Evolutionary conservation across 2,888 invertebrate genomes (phyloP), one percentile per base, ranked within the genome.

Genomic region (Acronicta alni): DNA sequence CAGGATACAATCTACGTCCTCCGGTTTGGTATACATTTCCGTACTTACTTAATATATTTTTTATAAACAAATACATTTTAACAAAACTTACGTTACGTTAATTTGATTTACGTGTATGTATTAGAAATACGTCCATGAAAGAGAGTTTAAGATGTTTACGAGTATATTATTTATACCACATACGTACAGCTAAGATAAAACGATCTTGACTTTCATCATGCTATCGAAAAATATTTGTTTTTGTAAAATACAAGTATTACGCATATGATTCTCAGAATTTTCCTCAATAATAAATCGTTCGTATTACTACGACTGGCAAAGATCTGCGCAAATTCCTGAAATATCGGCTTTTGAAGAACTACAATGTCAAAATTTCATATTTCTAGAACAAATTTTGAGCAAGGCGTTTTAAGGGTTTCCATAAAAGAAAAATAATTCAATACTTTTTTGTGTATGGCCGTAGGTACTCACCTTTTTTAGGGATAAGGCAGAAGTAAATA

Each of bases 331-430:
- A 14, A 51, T 65, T 71, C 66, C 39, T 12, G n/a, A 56, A 55
- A 70, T 38, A 37, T 41, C 15, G 7, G 32, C 30, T 56, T 56
- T 39, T 26, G 42, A 30, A 20, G 6, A 35, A 43, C 17, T 43
- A 41, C 23, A 64, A 64, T 41, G 56, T 38, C 5, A 43, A 63
- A 38, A 42, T 32, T 39, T 17, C 9, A 30, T 9, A 30, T 57
- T 72, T 39, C 42, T 37, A 66, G 57, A 57, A 65, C n/a, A 42
- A 66, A 67, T 66, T 39, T 57, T 7, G 30, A 38, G 26, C 16
- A 15, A 32, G 17, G 7, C 51, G 48, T 30, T 44, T 44, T 14
- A 14, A 14, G 18, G 51, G 35, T 38, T 65, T 53, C 14, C 15
- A 12, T 3, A 15, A 12, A 56, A 18, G 18, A 39, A 45, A 46